Evolutionary conservation across 2,113 vertebrate genomes (phyloP), one percentile per base, ranked within the genome.

Genomic region (Guaruba guarouba): DNA sequence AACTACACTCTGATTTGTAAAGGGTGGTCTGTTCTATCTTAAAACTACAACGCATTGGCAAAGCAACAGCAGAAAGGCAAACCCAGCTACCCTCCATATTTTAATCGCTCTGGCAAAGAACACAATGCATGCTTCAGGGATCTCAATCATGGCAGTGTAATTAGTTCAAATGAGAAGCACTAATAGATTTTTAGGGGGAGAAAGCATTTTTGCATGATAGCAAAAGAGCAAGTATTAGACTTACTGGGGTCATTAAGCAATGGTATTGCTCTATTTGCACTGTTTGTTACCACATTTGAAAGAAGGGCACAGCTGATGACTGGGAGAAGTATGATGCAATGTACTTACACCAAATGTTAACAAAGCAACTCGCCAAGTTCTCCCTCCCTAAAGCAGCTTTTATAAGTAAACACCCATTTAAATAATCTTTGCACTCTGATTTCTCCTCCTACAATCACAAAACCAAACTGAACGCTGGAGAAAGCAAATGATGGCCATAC

Each of bases 311-410:
- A 86, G 74, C 64, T 73, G 77, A 92, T 57, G 70, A 39, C 68
- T 61, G 64, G 41, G 63, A 89, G 51, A 86, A 76, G 48, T 86
- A 79, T 87, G 93, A 95, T 92, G 96, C 80, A 96, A 94, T 9
- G 57, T 61, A 25, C 91, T 83, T 33, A 67, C 20, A 89, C 52
- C 86, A 91, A 91, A 93, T 68, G 69, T 66, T 89, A 95, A 83
- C 46, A 62, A 69, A 88, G 29, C 24, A 35, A 86, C 37, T 81
- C 71, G 61, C 63, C 84, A 96, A 94, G 62, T 61, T 82, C 62
- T 89, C 41, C 59, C 35, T 62, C 49, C 52, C 41, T 28, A 76
- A 86, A 91, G 54, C 75, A 91, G 64, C 54, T 87, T 88, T 79
- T 54, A 46, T 23, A 69, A 57, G 7, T 31, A 95, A 95, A 63